Conservation (phyloP, 2,113 vertebrate genomes). For the Arothron firmamentum region DNA sequence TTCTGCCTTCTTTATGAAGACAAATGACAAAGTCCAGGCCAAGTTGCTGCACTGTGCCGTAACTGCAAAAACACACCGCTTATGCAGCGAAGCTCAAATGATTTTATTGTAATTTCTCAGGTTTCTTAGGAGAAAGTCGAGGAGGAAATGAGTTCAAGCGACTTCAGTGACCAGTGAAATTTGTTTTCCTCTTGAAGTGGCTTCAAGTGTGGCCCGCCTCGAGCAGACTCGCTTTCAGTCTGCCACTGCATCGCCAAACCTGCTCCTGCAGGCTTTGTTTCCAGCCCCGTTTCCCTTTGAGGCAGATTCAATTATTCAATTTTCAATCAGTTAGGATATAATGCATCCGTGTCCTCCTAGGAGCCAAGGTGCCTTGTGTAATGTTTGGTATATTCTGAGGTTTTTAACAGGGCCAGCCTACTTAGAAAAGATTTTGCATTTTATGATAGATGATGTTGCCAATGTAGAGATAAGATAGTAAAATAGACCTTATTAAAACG, state of each 20-base stretch:
- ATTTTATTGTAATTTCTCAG: constrained; percentile 27
- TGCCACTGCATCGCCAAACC: constrained; percentile 47
- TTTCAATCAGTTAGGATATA: constrained; percentile 69
- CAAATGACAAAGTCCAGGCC: background rate
- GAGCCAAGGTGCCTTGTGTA: constrained; percentile 31
- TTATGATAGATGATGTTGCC: constrained; percentile 53
- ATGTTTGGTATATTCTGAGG: constrained; percentile 28
- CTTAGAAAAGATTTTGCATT: constrained; percentile 30
- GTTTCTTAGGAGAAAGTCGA: constrained; percentile 24
- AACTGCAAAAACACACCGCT: background rate
- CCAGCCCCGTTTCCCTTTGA: constrained; percentile 45
- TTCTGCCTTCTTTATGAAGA: constrained; percentile 1
- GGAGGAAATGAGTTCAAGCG: constrained; percentile 34
- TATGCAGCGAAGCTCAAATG: constrained; percentile 9
- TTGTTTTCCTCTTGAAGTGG: constrained; percentile 45
- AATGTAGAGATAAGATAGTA: constrained; percentile 50
- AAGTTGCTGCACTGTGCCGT: background rate
- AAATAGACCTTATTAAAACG: constrained; percentile 63
- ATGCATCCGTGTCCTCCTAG: constrained; percentile 43
- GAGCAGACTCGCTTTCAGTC: constrained; percentile 25
- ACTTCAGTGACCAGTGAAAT: constrained; percentile 37
- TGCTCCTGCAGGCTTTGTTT: constrained; percentile 40
- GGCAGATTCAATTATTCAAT: constrained; percentile 68
- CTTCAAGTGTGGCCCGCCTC: constrained; percentile 41
- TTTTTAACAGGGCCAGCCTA: constrained; percentile 31